phyloP scores from a whole-genome alignment of 2,113 vertebrate genomes.

The Struthidea cinerea region DNA sequence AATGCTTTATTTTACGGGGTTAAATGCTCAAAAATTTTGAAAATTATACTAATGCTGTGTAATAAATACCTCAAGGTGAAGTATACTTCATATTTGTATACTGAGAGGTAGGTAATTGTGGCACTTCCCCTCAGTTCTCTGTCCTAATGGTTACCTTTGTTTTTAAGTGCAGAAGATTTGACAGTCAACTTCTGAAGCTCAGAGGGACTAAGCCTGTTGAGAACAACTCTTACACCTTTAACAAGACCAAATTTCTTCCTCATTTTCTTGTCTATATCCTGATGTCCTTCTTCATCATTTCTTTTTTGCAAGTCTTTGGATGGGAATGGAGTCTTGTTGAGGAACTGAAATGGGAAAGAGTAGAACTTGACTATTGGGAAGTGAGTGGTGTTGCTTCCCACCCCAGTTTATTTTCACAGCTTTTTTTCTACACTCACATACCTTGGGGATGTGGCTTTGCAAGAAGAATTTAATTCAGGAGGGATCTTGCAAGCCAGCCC shows the following conservation, averaged over 20 bases:
- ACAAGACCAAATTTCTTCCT: background rate
- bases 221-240: background rate
- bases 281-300: rapidly evolving
- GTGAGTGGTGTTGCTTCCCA: background rate
- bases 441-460: background rate
- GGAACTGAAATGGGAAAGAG: background rate
- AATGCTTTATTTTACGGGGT: background rate
- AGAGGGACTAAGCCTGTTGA: background rate
- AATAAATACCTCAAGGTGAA: background rate
- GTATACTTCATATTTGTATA: background rate
- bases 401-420: background rate
- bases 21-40: background rate
- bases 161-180: background rate
- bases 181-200: background rate
- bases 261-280: background rate
- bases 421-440: background rate
- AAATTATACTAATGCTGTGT: background rate
- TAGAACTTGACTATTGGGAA: background rate
- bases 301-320: background rate
- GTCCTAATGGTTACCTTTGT: background rate
- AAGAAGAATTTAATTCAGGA: background rate
- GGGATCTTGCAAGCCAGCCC: background rate
- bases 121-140: background rate
- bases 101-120: background rate
- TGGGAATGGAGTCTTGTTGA: background rate